Evolutionary conservation across 2,797 vertebrate genomes (phyloP).

Genomic region (Pangasius krempfi): DNA sequence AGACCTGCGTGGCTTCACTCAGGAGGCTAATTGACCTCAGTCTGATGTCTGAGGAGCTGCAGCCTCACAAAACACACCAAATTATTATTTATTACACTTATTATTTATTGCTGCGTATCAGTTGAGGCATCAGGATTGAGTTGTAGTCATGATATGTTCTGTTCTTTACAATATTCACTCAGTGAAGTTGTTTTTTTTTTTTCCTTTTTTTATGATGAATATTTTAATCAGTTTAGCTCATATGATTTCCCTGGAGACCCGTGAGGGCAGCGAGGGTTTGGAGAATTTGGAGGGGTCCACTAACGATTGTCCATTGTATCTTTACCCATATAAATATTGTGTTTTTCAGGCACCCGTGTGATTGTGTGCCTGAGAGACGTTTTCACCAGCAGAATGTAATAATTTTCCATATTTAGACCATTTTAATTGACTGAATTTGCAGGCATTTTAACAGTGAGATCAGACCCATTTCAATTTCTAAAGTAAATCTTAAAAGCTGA

Average conservation of each 20-base stretch:
- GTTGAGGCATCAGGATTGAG: slow-evolving; percentile 57
- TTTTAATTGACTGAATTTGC: slow-evolving; percentile 57
- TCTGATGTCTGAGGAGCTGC: slow-evolving; percentile 53
- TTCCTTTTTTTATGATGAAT: background rate
- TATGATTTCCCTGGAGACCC: slow-evolving; percentile 9
- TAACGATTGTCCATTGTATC: slow-evolving; percentile 38
- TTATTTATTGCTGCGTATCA: slow-evolving; percentile 69
- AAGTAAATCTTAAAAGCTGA: background rate
- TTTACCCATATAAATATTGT: slow-evolving; percentile 40
- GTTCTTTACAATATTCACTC: slow-evolving; percentile 55
- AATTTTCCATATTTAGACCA: slow-evolving; percentile 39
- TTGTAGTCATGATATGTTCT: slow-evolving; percentile 51
- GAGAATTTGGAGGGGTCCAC: slow-evolving; percentile 31
- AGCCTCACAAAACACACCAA: slow-evolving; percentile 52
- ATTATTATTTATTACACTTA: slow-evolving; percentile 71
- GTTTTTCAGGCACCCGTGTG: slow-evolving; percentile 39
- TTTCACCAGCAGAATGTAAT: slow-evolving; percentile 57
- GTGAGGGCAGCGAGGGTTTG: background rate
- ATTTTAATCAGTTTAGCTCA: slow-evolving; percentile 41
- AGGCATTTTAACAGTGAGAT: slow-evolving; percentile 54
- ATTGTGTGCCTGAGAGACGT: slow-evolving; percentile 45
- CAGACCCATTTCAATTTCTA: slow-evolving; percentile 33
- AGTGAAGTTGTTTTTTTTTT: slow-evolving; percentile 1
- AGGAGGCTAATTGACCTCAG: slow-evolving; percentile 34
- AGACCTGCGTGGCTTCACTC: slow-evolving; percentile 40